Base-by-base conservation (phyloP, 2,888 invertebrate genomes). In the Coleophora flavipennella region DNA sequence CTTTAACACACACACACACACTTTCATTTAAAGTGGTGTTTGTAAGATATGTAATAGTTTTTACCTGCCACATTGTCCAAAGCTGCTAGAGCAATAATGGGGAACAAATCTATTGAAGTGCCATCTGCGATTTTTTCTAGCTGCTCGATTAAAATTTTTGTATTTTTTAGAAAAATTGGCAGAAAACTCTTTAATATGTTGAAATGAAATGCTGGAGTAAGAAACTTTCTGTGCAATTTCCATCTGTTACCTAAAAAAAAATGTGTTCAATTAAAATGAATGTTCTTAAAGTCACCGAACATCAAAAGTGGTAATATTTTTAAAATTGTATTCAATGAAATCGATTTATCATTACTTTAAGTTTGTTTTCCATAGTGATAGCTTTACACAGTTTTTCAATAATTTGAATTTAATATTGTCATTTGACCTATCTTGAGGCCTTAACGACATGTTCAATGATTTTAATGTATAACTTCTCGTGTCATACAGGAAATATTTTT, bases 171-270 rank as follows among this genome's bases (percentile, higher is more conserved):
- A 58, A 93, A 92, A 0, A 91, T 86, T 6, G 88, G 88, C 3
- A 91, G 64, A 63, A 92, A 93, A 50, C 90, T 87, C 57, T 92
- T 89, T 38, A 93, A 66, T 43, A 93, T 92, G 54, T 90, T 89
- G 59, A 92, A 93, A 67, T 94, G 93, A 64, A 93, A 94, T 0
- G 93, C 87, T 1, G 93, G 92, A 0, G 93, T 93, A 35, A 93
- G 68, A 44, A 93, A 86, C 63, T 91, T 91, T 13, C 93, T 84
- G 46, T 90, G 87, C 0, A 66, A 70, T 50, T 85, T 87, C 93
- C 93, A 94, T 67, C 62, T 65, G 28, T 60, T 50, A 41, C 81
- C 83, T 79, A 44, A 37, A 62, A 55, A 28, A 8, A 28, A 27
- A 27, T 27, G 28, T 27, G 10, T 27, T 2, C n/a, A 27, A 27